Evolutionary conservation across 2,888 invertebrate species (phyloP), one percentile per base, ranked within the genome.

Genomic region (Mythimna loreyi): DNA sequence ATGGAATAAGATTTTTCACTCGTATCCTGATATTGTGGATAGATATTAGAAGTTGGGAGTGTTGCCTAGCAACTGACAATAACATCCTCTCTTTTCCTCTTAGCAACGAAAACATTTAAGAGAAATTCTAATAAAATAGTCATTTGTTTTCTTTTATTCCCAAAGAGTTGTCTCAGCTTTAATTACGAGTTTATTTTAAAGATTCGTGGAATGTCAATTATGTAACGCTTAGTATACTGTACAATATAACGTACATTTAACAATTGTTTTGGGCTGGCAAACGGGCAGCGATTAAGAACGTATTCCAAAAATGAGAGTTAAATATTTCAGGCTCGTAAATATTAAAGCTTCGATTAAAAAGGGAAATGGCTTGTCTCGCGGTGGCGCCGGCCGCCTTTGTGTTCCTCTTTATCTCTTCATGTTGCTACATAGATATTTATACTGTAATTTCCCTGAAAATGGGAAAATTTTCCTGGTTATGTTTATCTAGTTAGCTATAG

Each of bases 261-360:
- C 55, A 55, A 53, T 53, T 40, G 28, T 72, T 57, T 30, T 30
- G 8, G 30, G 21, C 21, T 45, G n/a, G 23, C 28, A 53, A 49
- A 73, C 11, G 50, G 65, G 9, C 65, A 55, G 58, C 80, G 66
- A 74, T 74, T 75, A 67, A 59, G 67, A 52, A 75, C 75, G 56
- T 67, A 53, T 75, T 80, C 56, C 23, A 28, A 47, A 78, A 75
- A 75, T 67, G 80, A 61, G 50, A 43, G 33, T 52, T 66, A 57
- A 75, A 80, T 80, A 80, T 75, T 80, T 67, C 75, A 75, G 50
- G 23, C 47, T 75, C 80, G 59, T 75, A 55, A 75, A 80, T 75
- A 75, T 80, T 75, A 75, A 75, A 67, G 80, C 59, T 67, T 75
- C 76, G 76, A 80, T 75, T 75, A 80, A 80, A 80, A 75, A 75